These are phyloP conservation scores for Oryzias melastigma DNA, from an alignment of 2,113 vertebrate species.

Conservation along the genomic window DNA sequence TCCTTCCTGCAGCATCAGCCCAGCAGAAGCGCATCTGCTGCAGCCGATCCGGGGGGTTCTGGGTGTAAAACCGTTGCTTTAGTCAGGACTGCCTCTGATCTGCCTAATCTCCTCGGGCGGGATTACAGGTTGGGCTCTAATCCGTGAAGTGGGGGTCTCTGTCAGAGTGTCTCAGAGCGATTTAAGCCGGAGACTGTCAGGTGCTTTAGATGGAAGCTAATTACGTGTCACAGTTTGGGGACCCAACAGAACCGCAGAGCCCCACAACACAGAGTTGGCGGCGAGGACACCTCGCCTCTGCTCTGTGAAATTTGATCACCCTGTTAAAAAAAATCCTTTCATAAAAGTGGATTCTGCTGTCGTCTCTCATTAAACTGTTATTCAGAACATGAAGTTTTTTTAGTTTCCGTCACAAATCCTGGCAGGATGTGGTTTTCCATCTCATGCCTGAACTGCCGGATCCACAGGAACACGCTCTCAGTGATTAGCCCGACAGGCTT, in stretches of 20 bases:
- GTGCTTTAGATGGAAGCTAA: constrained; percentile 75
- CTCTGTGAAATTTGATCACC: constrained; percentile 34
- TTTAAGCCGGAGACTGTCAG: constrained; percentile 72
- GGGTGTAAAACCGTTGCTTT: constrained; percentile 61
- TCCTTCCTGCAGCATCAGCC: constrained; percentile 23
- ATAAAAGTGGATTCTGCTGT: constrained; percentile 16
- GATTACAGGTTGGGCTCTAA: constrained; percentile 76
- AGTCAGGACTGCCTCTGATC: constrained; percentile 71
- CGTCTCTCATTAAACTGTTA: constrained; percentile 12
- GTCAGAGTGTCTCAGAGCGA: constrained; percentile 56
- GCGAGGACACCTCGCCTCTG: constrained; percentile 26
- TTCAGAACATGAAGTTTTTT: constrained; percentile 24
- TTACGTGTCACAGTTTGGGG: constrained; percentile 70
- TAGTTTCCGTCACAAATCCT: constrained; percentile 4
- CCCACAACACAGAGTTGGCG: constrained; percentile 42
- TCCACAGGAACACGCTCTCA: neutral
- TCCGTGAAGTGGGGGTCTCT: constrained; percentile 64
- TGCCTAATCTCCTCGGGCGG: constrained; percentile 68
- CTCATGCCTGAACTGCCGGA: constrained; percentile 1
- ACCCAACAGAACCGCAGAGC: constrained; percentile 31
- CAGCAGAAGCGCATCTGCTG: constrained; percentile 47
- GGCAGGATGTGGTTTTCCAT: constrained; percentile 1
- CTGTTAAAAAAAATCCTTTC: constrained; percentile 9
- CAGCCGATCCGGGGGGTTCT: constrained; percentile 49
- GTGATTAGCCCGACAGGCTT: constrained; percentile 43